Evolutionary conservation across 1,140 invertebrate genomes (phyloP), one percentile per base, ranked within the genome.

Genomic region (Rhopalosiphum maidis): DNA sequence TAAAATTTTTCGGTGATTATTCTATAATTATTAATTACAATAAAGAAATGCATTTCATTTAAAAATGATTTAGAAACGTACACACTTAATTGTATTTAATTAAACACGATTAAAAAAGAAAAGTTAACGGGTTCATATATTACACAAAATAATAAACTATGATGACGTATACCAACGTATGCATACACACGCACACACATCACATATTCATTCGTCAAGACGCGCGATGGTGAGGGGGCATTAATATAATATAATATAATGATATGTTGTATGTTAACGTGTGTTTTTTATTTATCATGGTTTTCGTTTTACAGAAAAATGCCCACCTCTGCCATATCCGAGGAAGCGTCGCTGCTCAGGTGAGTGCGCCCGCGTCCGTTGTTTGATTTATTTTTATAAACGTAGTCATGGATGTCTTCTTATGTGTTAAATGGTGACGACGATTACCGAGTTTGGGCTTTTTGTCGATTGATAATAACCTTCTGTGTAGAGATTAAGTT

Each of bases 291-390:
- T 86, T n/a, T 93, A 25, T 51, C 2, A 55, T 37, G 35, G 25
- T 94, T 90, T 94, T 94, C 87, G 51, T 94, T 94, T 94, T 94
- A 85, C 94, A 94, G 94, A 94, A 96, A 95, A 95, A 97, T 97
- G 96, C 96, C 96, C 94, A 96, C 96, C 94, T 96, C 96, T 94
- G 96, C 96, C 94, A 96, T 96, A 94, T 96, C 96, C 94, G 97
- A 97, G 95, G 96, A 97, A 95, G 96, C 96, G 91, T 96, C 97
- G 95, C 96, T 97, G 93, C 95, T 97, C 95, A 96, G 97, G 96
- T 97, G 96, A 97, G 96, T 94, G 83, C 9, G 55, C 8, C 4
- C 25, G 22, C 9, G 55, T 30, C 25, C 9, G 55, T 68, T n/a
- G 60, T 35, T 68, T n/a, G 30, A 68, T 68, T 68, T 68, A n/a